Evolutionary conservation across 1,140 invertebrate genomes (phyloP).

Genomic region (Cepaea nemoralis): DNA sequence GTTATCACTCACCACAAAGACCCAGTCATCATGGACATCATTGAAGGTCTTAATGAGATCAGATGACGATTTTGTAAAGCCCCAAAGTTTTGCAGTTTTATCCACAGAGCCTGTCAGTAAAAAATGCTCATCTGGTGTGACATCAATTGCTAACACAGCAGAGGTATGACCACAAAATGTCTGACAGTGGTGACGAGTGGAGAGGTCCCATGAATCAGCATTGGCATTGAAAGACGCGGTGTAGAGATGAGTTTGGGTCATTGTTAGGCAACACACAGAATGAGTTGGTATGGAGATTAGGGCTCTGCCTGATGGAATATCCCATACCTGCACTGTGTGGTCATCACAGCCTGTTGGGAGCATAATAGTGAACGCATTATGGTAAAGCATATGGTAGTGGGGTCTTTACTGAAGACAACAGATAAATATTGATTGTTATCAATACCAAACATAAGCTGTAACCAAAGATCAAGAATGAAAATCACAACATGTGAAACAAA

Average conservation of each 20-base stretch:
- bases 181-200: conserved; percentile 8
- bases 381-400: no score
- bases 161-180: conserved; percentile 36
- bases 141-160: conserved; percentile 37
- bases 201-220: conserved; percentile 31
- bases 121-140: conserved; percentile 7
- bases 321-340: conserved; percentile 35
- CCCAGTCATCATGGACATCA: conserved; percentile 31
- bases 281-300: conserved; percentile 9
- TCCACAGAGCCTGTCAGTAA: conserved; percentile 36
- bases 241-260: conserved; percentile 16
- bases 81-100: conserved; percentile 34
- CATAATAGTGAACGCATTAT: neutral
- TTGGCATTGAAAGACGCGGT: conserved; percentile 39
- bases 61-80: neutral
- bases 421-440: no score
- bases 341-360: conserved; percentile 29
- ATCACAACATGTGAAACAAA: no score
- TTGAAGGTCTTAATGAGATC: conserved; percentile 17
- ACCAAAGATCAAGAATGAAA: no score
- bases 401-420: no score
- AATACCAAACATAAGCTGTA: no score
- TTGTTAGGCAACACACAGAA: conserved; percentile 28
- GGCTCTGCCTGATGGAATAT: neutral
- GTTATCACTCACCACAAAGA: conserved; percentile 3